Evolutionary conservation across 37 sponge, comb jelly and placozoan genomes (phyloP).

Genomic region (Eunapius fragilis): DNA sequence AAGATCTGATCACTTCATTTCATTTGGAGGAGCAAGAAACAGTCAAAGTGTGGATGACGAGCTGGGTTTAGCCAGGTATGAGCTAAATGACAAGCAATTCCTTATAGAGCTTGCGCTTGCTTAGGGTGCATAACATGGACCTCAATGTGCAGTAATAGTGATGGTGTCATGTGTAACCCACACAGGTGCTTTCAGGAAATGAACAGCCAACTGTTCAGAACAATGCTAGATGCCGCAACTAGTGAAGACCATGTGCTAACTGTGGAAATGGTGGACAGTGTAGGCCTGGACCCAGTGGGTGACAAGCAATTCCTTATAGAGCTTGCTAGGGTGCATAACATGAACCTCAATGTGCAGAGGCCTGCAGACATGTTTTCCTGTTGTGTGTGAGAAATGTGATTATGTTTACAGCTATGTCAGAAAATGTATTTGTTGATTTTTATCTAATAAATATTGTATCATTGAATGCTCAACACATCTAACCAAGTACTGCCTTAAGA

Average conservation of each 20-base stretch:
- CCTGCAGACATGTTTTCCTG: slow-evolving; percentile 37
- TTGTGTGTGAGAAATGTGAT: slow-evolving; percentile 14
- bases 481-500: not conserved
- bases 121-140: slow-evolving; percentile 44
- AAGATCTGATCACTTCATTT: not conserved
- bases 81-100: slow-evolving; percentile 52
- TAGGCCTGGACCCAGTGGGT: slow-evolving; percentile 74
- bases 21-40: not conserved
- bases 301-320: slow-evolving; percentile 77
- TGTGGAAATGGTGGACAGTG: slow-evolving; percentile 51
- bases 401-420: not conserved
- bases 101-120: slow-evolving; percentile 79
- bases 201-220: slow-evolving; percentile 71
- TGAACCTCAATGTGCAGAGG: slow-evolving; percentile 74
- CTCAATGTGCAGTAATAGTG: slow-evolving; percentile 75
- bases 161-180: not conserved
- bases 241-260: slow-evolving; percentile 70
- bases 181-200: slow-evolving; percentile 76
- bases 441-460: not conserved
- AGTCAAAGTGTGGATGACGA: not conserved
- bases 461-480: not conserved
- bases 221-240: slow-evolving; percentile 48
- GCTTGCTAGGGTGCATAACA: slow-evolving; percentile 41
- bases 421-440: not conserved
- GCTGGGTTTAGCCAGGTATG: not conserved